Base-by-base conservation (phyloP, 2,888 invertebrate species). In the Xylophagus ater region DNA sequence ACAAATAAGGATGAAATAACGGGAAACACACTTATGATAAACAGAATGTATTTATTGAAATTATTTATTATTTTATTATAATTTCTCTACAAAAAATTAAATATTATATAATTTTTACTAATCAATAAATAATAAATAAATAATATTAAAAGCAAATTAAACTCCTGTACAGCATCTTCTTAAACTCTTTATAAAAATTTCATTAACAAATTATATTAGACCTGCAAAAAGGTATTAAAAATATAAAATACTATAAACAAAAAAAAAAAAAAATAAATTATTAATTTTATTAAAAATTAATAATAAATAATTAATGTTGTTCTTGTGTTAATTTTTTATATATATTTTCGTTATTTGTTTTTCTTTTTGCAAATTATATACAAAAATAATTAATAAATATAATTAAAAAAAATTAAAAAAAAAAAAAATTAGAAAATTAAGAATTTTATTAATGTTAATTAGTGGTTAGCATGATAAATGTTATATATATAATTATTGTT, bases 231-330 rank as follows among this genome's bases (percentile, higher is more conserved):
- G 28, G 29, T 9, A 29, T 14, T 14, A 23, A 10, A 26, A 26
- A 9, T 13, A 12, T 6, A 10, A 13, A 9, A 26, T 12, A 25
- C n/a, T 9, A 26, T 23, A 23, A 8, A 8, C 9, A n/a, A 23
- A 23, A 23, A n/a, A 26, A 26, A 10, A 12, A 2, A 26, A 26
- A 26, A 26, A 12, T 26, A 12, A 26, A 9, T 5, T 9, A 10
- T 26, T 26, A 26, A 6, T 10, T 26, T 26, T 26, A 13, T 26
- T 5, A 5, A 10, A 26, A 6, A 12, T 26, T 26, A 25, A 6
- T 9, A 8, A 26, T 12, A 29, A 34, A 38, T 40, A 39, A 37
- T 28, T 31, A 44, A 47, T 43, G 45, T 47, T 46, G 40, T 38
- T 30, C 20, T 34, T 21, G 24, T 24, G 24, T 24, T 9, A 33